Evolutionary conservation across 2,113 vertebrate genomes (phyloP), one percentile per base, ranked within the genome.

Genomic region (Etia nguti): DNA sequence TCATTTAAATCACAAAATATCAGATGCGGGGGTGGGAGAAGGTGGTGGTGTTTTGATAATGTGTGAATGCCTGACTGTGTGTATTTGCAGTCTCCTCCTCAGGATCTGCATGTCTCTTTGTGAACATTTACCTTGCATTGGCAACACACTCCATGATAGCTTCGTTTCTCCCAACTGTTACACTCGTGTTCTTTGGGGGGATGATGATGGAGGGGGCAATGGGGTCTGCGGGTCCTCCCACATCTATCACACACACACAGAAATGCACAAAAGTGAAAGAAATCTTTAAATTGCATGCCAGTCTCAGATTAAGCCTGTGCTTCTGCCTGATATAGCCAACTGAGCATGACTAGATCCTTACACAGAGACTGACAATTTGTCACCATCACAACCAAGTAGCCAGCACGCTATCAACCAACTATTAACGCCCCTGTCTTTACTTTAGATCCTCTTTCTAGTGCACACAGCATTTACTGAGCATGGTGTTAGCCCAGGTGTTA

Each of bases 81-180:
- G 6, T 29, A 8, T 86, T 48, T 75, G 16, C 24, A 48, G 70
- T 75, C 41, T 29, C 46, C 50, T 62, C 59, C 56, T 59, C 38
- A 3, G 62, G 29, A 52, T 55, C 41, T n/a, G 9, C 56, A 38
- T 36, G 59, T 34, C 22, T 73, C 13, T 31, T 29, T 68, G 57
- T 31, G 36, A 36, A 46, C n/a, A 34, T 12, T 18, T 60, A 96
- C 99, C 99, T 98, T 89, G 98, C 98, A 0, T 99, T 99, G 93
- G 98, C 98, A 70, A 99, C 97, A 1, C 99, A 99, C 92, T 99
- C 98, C 97, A 99, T 96, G 87, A 97, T 96, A 55, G 98, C 99
- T 88, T 99, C 98, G 0, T 98, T 98, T 79, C 98, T 97, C 4
- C 99, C 99, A 0, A 97, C 95, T 89, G 98, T 97, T 80, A 99